Evolutionary conservation across 2,797 vertebrate species (phyloP).

Genomic region (Falco biarmicus): DNA sequence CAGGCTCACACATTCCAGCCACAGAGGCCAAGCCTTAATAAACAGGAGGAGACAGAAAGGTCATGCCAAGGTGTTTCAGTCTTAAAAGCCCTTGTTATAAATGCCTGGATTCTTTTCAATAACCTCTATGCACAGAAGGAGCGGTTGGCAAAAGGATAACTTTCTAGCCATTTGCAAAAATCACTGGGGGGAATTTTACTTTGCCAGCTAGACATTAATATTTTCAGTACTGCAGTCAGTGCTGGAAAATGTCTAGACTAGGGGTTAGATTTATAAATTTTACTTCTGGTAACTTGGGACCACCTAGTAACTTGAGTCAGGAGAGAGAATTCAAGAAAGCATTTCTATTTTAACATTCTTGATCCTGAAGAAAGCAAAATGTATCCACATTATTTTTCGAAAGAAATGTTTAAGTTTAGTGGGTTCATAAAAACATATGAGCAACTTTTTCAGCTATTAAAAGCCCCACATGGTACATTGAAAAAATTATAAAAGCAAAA

Average conservation of each 20-base stretch:
- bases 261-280: conserved; percentile 92
- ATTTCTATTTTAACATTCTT: conserved; percentile 86
- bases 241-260: conserved; percentile 94
- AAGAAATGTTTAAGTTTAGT: conserved; percentile 84
- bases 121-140: conserved; percentile 83
- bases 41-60: conserved; percentile 87
- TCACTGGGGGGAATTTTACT: conserved; percentile 86
- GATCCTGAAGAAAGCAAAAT: conserved; percentile 82
- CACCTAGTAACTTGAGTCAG: conserved; percentile 89
- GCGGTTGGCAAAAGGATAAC: conserved; percentile 86
- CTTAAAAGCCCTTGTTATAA: conserved; percentile 82
- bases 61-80: conserved; percentile 88
- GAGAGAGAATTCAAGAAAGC: conserved; percentile 88
- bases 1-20: conserved; percentile 99
- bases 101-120: conserved; percentile 84
- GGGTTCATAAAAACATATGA: conserved; percentile 75
- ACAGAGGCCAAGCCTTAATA: conserved; percentile 96
- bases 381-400: conserved; percentile 83
- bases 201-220: conserved; percentile 87
- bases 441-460: too few species aligned
- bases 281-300: conserved; percentile 92
- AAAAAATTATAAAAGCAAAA: too few species aligned
- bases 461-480: too few species aligned
- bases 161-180: conserved; percentile 85
- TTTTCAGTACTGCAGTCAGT: conserved; percentile 86